phyloP scores from a whole-genome alignment of 2,797 vertebrate species.

The Eospalax fontanierii region DNA sequence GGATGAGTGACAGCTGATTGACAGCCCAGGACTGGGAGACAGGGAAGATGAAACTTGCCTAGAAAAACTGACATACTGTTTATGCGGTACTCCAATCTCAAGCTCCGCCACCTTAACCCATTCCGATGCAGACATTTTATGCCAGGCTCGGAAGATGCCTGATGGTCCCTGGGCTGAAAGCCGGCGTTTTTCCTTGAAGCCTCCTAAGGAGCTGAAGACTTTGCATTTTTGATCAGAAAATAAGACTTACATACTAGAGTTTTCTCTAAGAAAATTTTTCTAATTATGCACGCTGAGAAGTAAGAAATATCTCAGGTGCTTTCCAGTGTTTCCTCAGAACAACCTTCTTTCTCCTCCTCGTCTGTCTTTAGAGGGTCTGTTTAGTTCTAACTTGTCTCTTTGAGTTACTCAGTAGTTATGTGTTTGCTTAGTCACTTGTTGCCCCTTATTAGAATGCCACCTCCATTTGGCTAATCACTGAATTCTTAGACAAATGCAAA shows the following conservation, averaged over 20 bases:
- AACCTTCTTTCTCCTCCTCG: background rate
- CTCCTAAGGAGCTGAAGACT: slow-evolving; percentile 36
- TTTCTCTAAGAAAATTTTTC: slow-evolving; percentile 42
- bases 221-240: slow-evolving; percentile 70
- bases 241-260: slow-evolving; percentile 65
- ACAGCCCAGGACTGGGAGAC: slow-evolving; percentile 88
- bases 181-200: background rate
- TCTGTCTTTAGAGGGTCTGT: background rate
- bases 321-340: slow-evolving; percentile 50
- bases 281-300: slow-evolving; percentile 64
- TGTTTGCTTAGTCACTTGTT: background rate
- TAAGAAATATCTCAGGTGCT: slow-evolving; percentile 62
- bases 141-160: background rate
- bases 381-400: background rate
- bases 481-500: slow-evolving; percentile 15
- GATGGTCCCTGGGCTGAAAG: slow-evolving; percentile 51
- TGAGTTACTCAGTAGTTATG: background rate
- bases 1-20: slow-evolving; percentile 94
- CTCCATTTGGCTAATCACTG: background rate
- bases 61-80: slow-evolving; percentile 87
- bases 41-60: slow-evolving; percentile 88
- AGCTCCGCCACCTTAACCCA: slow-evolving; percentile 86
- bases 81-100: slow-evolving; percentile 86
- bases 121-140: slow-evolving; percentile 65
- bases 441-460: background rate